Conservation (phyloP, 2,888 invertebrate genomes). For the Eumerus sabulonum region DNA sequence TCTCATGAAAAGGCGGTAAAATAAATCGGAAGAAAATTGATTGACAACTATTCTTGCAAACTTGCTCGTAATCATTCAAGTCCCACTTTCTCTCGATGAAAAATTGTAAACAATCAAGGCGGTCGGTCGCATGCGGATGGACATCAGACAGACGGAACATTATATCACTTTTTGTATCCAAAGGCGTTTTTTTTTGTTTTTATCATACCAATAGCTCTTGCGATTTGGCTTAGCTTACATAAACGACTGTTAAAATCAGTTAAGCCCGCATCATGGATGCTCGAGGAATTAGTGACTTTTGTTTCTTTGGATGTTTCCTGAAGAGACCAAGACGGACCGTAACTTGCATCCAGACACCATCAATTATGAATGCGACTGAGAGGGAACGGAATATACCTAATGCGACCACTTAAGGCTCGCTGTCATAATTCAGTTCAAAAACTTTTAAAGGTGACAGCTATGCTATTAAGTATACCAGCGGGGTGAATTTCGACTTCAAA, state of each 20-base stretch:
- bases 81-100: too few species aligned
- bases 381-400: not conserved
- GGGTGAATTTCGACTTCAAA: too few species aligned
- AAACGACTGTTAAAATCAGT: conserved; percentile 8
- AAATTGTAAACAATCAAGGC: conserved; percentile 2
- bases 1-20: too few species aligned
- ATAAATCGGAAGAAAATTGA: too few species aligned
- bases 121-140: not conserved
- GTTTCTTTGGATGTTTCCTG: conserved; percentile 22
- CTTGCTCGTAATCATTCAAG: too few species aligned
- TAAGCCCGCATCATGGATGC: conserved; percentile 7
- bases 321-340: not conserved
- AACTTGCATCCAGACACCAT: conserved; percentile 20
- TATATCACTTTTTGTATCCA: conserved; percentile 16
- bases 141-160: conserved; percentile 6
- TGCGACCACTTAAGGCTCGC: conserved; percentile 32
- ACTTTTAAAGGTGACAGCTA: conserved; percentile 41
- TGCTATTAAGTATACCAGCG: conserved; percentile 24
- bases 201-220: not conserved
- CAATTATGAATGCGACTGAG: conserved; percentile 1
- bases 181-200: conserved; percentile 18
- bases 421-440: conserved; percentile 44
- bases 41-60: too few species aligned
- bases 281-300: conserved; percentile 22
- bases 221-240: conserved; percentile 22